A percentile compares a stretch with the other conserved stretches of the same genome.
Evolutionary conservation across 2,113 vertebrate genomes (phyloP).

Genomic region (Phrynosoma blainvillii): DNA sequence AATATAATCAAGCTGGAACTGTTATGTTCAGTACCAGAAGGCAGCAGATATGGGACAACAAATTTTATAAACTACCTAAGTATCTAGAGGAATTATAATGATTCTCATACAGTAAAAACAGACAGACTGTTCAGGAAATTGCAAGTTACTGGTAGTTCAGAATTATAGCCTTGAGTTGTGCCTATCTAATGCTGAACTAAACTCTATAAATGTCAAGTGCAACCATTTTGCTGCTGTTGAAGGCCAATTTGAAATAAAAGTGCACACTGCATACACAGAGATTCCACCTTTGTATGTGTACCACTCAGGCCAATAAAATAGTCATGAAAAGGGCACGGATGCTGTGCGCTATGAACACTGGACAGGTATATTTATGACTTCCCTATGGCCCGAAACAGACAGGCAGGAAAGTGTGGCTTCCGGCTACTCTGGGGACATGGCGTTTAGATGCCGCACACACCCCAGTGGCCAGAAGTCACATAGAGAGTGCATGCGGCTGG

Average conservation of each 20-base stretch:
- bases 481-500: too few species aligned
- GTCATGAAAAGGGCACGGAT: background rate
- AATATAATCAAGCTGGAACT: conserved; percentile 53
- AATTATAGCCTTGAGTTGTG: background rate
- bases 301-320: conserved; percentile 15
- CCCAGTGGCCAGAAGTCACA: too few species aligned
- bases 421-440: too few species aligned
- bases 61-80: conserved; percentile 27
- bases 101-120: background rate
- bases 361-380: too few species aligned
- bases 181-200: background rate
- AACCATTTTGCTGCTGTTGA: background rate
- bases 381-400: too few species aligned
- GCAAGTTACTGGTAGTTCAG: conserved; percentile 18
- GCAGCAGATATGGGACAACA: conserved; percentile 28
- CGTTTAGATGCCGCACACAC: too few species aligned
- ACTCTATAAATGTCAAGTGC: background rate
- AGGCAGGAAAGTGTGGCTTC: too few species aligned
- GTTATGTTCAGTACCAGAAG: conserved; percentile 41
- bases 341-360: too few species aligned
- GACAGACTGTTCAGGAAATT: background rate
- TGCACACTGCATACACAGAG: background rate
- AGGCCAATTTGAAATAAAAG: background rate
- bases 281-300: background rate
- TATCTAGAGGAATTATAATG: conserved; percentile 33